Evolutionary conservation across 2,888 invertebrate genomes (phyloP), one percentile per base, ranked within the genome.

Genomic region (Eupithecia pulchellata): DNA sequence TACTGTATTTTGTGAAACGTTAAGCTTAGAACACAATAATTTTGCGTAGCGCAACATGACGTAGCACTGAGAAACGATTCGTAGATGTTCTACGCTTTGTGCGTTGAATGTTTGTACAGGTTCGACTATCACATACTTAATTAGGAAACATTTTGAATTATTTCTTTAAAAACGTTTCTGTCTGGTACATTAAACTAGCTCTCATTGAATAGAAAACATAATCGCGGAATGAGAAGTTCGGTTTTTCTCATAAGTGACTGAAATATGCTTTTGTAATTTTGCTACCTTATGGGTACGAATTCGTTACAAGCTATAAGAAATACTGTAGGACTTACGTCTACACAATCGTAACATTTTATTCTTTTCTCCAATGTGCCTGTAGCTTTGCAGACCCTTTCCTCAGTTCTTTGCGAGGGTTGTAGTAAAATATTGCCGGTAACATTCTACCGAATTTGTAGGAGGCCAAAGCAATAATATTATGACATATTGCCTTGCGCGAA

Each of bases 381-480:
- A 74, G 81, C 86, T 82, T 84, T 80, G 79, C 71, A 78, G 77
- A 81, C 84, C 88, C 87, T 86, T 81, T 69, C 74, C 76, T 77
- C 77, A 79, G 81, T 82, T 82, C 82, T 84, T 83, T 79, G 81
- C 78, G 85, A 86, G 89, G 91, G 89, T 84, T 79, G 84, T 83
- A 83, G 91, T 93, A 91, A 92, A 91, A 91, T 93, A 93, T 91
- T 86, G 89, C 85, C 84, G 89, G 88, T 84, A 88, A 87, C 88
- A 86, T 88, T 88, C 82, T 81, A 86, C 83, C 88, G 85, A 89
- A 89, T 91, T 87, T 83, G 86, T 89, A 79, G 86, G 86, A 90
- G 91, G 89, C 88, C 86, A 80, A 83, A 86, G 91, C 91, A 92
- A 93, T 93, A 93, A 93, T 92, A 92, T 93, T 93, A 90, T 93